Evolutionary conservation across 2,113 vertebrate genomes (phyloP), one percentile per base, ranked within the genome.

Genomic region (Clupea harengus): DNA sequence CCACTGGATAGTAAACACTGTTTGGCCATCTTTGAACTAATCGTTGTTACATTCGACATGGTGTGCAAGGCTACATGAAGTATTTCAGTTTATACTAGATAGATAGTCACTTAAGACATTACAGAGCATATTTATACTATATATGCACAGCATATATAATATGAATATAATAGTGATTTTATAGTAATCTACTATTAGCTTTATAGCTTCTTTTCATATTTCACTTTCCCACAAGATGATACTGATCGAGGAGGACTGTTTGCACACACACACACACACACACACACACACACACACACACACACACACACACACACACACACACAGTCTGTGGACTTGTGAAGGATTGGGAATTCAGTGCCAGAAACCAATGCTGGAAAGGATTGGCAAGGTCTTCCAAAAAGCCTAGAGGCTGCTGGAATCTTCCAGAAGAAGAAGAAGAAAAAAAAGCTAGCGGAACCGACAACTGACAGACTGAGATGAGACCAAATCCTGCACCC

Each of bases 71-170:
- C 85, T 81, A 90, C 92, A 88, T 83, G 87, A 90, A 82, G 89
- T 82, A 88, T 82, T 90, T 88, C 83, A 82, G 86, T 82, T 89
- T 85, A 84, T 86, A 67, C 82, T 85, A 88, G 83, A 17, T 83
- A 82, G 46, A 67, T 84, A 64, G 32, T 72, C 78, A 57, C 32
- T 84, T 87, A 89, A 64, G 89, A 92, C 88, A 84, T 92, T 81
- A 89, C 85, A 86, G 85, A 87, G 81, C 93, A 82, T 94, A 94
- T 94, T 91, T 92, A 92, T 91, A 86, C 90, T 92, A 89, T 92
- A 92, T 86, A 92, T 93, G 89, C 92, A 89, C 85, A 88, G 91
- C 92, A 91, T 93, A 90, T 92, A 92, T 93, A 91, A 87, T 82
- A 67, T 82, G 85, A 86, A 28, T 46, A 22, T 83, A 13, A 85